Evolutionary conservation across 2,113 vertebrate genomes (phyloP).

Genomic region (Epinephelus cyanopodus): DNA sequence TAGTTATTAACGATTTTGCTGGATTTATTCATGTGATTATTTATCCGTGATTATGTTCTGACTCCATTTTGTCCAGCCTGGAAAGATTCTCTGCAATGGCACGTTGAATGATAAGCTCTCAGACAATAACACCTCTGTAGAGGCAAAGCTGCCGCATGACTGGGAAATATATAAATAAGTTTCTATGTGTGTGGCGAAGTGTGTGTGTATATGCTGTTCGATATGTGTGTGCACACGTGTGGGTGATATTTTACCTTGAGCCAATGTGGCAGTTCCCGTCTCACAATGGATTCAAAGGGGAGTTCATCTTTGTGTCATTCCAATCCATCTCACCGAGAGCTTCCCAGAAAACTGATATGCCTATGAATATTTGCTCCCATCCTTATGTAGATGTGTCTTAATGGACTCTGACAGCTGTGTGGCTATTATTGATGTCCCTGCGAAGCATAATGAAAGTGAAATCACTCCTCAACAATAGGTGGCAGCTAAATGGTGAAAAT

Average conservation of each 20-base stretch:
- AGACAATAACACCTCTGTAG: conserved; percentile 20
- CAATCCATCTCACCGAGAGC: conserved; percentile 72
- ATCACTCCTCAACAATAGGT: conserved; percentile 81
- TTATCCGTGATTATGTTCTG: not conserved
- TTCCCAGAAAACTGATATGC: conserved; percentile 75
- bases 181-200: not conserved
- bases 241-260: conserved; percentile 72
- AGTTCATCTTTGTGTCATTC: conserved; percentile 76
- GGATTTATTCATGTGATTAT: not conserved
- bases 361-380: conserved; percentile 73
- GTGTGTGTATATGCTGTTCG: conserved; percentile 13
- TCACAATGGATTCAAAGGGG: conserved; percentile 70
- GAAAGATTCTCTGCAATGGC: conserved; percentile 7
- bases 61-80: not conserved
- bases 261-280: conserved; percentile 60
- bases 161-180: conserved; percentile 42
- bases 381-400: conserved; percentile 80
- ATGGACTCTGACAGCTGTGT: conserved; percentile 82
- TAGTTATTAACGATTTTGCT: not conserved
- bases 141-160: conserved; percentile 22
- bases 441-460: conserved; percentile 81
- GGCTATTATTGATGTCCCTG: conserved; percentile 80
- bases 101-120: conserved; percentile 36
- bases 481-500: conserved; percentile 79
- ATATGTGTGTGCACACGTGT: conserved; percentile 32